Percentiles rank a stretch among this genome's conserved stretches.
Conservation (phyloP, 2,113 vertebrate genomes). For the Crotalus helleri region DNA sequence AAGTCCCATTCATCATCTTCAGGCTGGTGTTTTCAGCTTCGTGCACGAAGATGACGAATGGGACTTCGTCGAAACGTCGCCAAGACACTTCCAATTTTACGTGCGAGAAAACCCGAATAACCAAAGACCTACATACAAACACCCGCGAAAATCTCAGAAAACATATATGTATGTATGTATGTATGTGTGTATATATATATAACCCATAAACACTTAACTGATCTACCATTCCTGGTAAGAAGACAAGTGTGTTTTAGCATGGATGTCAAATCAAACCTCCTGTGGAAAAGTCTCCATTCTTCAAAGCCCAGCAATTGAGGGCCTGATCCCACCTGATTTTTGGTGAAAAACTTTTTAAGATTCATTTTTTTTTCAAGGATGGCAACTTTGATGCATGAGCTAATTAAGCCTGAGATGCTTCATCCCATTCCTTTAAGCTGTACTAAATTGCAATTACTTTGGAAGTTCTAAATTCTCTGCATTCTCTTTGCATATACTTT, state of each 20-base stretch:
- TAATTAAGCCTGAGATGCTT: background rate
- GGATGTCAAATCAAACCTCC: background rate
- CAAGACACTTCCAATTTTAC: no score
- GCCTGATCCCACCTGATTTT: background rate
- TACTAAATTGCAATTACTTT: background rate
- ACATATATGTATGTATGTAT: no score
- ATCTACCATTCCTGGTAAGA: background rate
- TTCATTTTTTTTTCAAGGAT: background rate
- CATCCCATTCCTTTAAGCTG: background rate
- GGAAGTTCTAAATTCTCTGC: background rate
- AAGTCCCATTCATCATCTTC: no score
- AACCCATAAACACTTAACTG: background rate
- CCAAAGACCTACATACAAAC: no score
- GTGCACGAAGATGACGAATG: no score
- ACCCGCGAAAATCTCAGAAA: no score
- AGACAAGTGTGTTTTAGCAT: background rate
- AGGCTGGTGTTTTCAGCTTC: no score
- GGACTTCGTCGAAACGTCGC: no score
- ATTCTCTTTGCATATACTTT: conserved; percentile 7
- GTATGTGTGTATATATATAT: background rate
- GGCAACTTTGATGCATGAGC: background rate
- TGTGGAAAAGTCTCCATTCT: background rate
- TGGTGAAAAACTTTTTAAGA: background rate
- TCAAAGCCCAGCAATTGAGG: background rate
- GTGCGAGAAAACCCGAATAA: no score